Evolutionary conservation across 30 jellyfish, hydroid and myxozoan genomes (phyloP), one percentile per base, ranked within the genome.

Genomic region (Rhopilema esculentum): DNA sequence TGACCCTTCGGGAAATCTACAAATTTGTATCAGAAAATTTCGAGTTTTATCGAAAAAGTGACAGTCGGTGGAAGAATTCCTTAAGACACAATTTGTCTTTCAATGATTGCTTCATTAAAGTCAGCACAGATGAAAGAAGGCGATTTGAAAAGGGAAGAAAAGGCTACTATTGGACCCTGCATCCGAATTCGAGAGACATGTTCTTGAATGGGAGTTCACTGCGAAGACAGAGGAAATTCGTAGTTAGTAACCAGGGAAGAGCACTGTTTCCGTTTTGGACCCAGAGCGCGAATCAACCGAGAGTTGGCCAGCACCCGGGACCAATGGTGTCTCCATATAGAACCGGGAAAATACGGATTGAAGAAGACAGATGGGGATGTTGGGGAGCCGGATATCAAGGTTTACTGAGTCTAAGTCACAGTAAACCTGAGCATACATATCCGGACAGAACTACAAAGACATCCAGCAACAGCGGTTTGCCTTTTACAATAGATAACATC

Each of bases 41-140:
- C 74, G 80, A 74, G 62, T 84, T 31, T 57, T 84, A 84, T 32
- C 86, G 70, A 16, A 16, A 49, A 26, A 79, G 80, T 0, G 87
- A 84, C 77, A 26, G 51, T 9, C 73, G 64, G 32, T 84, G 92
- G 92, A 70, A 72, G 81, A 72, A 84, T 61, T 84, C 92, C 0
- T 80, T 84, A 48, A 22, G 92, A 70, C 92, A 84, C n/a, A 84
- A 84, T 67, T 32, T 84, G 80, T 84, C 92, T 23, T 84, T 84
- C 79, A 84, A 84, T n/a, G 92, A 84, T 48, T 84, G 92, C 64
- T 84, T 84, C 51, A 72, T 84, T 18, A 84, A 84, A 57, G 87
- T 84, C 17, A 70, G 50, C 1, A 57, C 24, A 0, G 76, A 73
- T 0, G 25, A 62, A 6, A 22, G 25, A 0, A n/a, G 9, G 12